Conservation (phyloP, 23 tunicate species). For the Oikopleura vanhoeffeni region DNA sequence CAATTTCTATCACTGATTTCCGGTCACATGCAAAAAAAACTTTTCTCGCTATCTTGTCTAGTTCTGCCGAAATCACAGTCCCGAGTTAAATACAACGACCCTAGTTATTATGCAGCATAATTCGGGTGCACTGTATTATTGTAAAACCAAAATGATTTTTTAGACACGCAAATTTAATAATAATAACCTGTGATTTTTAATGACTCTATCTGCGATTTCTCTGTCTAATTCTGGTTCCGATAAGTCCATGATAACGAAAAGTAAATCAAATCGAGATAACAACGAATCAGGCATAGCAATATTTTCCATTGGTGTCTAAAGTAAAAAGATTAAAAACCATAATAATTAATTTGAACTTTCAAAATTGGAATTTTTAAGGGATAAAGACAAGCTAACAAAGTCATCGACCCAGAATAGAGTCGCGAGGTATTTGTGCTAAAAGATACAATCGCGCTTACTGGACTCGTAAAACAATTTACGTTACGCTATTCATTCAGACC, state of each 20-base stretch:
- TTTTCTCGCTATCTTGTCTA: no score
- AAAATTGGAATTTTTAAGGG: background rate
- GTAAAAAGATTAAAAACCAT: conserved; percentile 75
- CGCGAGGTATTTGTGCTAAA: background rate
- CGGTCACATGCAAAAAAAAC: no score
- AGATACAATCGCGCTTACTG: background rate
- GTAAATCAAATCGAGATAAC: conserved; percentile 76
- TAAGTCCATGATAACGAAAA: conserved; percentile 78
- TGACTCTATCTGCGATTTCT: background rate
- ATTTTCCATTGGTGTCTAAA: conserved; percentile 95
- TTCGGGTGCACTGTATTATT: no score
- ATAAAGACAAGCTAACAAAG: background rate
- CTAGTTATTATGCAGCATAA: no score
- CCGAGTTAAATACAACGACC: no score
- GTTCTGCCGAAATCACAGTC: no score
- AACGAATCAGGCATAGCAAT: conserved; percentile 99
- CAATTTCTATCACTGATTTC: no score
- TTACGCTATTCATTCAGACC: background rate
- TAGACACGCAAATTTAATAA: no score
- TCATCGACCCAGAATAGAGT: conserved; percentile 1
- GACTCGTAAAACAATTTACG: background rate
- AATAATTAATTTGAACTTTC: conserved; percentile 16
- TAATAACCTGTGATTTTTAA: background rate
- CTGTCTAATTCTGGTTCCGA: conserved; percentile 92
- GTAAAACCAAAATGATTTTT: no score